phyloP scores from a whole-genome alignment of 2,888 invertebrate species.

The Latheticus oryzae region DNA sequence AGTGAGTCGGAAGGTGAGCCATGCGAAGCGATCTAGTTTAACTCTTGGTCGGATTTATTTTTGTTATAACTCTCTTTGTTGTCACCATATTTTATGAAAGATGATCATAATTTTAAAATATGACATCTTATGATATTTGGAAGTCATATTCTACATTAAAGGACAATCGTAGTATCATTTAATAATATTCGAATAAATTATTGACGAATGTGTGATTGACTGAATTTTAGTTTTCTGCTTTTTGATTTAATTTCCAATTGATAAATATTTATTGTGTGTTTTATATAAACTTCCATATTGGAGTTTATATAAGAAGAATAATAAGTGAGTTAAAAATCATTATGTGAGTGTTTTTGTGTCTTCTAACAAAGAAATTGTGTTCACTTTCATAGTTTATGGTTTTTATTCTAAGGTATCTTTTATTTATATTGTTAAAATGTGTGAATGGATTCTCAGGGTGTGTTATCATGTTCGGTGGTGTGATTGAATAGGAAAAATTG shows the following conservation, averaged over 20 bases:
- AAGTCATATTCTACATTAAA: too few species aligned
- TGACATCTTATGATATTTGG: conserved; percentile 2
- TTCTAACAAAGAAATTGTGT: conserved; percentile 28
- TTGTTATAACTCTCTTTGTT: conserved; percentile 50
- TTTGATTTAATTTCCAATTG: neutral
- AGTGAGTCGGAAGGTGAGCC: conserved; percentile 44
- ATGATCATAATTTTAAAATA: conserved; percentile 32
- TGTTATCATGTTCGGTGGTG: conserved; percentile 2
- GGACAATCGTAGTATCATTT: conserved; percentile 30
- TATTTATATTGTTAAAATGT: conserved; percentile 23
- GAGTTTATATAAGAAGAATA: too few species aligned
- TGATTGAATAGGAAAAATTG: conserved; percentile 7
- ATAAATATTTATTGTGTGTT: too few species aligned
- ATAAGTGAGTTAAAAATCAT: conserved; percentile 3
- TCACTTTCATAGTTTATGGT: conserved; percentile 38
- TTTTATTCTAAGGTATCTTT: conserved; percentile 21
- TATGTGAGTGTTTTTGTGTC: too few species aligned
- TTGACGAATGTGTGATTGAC: conserved; percentile 3
- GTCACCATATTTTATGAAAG: conserved; percentile 37
- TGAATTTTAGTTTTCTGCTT: neutral
- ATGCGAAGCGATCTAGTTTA: conserved; percentile 43
- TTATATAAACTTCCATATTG: too few species aligned
- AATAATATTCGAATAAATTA: conserved; percentile 11
- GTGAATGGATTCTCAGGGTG: conserved; percentile 28
- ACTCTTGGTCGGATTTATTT: conserved; percentile 43